phyloP scores from a whole-genome alignment of 2,888 invertebrate genomes.

The Acronicta alni region DNA sequence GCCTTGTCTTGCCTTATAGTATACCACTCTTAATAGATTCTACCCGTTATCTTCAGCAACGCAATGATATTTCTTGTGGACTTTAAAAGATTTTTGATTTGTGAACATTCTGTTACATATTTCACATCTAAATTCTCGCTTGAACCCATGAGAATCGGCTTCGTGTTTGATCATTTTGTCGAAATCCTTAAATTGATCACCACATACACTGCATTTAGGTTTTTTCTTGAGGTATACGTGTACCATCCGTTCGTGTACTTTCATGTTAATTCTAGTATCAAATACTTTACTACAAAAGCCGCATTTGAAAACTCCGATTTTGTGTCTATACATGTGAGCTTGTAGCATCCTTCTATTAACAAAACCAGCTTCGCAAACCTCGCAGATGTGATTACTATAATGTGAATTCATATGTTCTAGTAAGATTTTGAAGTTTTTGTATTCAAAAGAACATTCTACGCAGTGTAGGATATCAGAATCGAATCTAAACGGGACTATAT shows the following conservation, averaged over 20 bases:
- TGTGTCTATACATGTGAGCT: slow-evolving; percentile 69
- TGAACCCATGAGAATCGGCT: slow-evolving; percentile 44
- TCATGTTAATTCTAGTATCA: slow-evolving; percentile 76
- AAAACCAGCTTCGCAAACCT: slow-evolving; percentile 68
- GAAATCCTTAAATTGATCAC: slow-evolving; percentile 57
- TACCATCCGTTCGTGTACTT: slow-evolving; percentile 78
- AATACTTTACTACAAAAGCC: slow-evolving; percentile 80
- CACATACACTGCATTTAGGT: slow-evolving; percentile 70
- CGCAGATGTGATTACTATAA: slow-evolving; percentile 69
- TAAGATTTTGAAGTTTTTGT: slow-evolving; percentile 67
- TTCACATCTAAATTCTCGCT: slow-evolving; percentile 56
- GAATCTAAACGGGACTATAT: slow-evolving; percentile 71
- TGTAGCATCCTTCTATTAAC: slow-evolving; percentile 64
- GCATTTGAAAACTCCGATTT: slow-evolving; percentile 71
- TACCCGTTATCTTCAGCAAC: slow-evolving; percentile 10
- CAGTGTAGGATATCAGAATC: slow-evolving; percentile 62
- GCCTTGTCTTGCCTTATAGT: too few species aligned
- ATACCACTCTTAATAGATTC: neutral
- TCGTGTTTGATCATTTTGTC: slow-evolving; percentile 55
- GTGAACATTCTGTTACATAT: slow-evolving; percentile 58
- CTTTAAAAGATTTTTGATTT: slow-evolving; percentile 11
- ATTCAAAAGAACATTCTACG: slow-evolving; percentile 62
- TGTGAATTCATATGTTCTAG: slow-evolving; percentile 72
- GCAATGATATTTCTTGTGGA: slow-evolving; percentile 39
- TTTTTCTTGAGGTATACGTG: slow-evolving; percentile 67